These are phyloP conservation scores for Rhinogobius similis DNA, from an alignment of 2,113 vertebrate species.

Conservation along the genomic window DNA sequence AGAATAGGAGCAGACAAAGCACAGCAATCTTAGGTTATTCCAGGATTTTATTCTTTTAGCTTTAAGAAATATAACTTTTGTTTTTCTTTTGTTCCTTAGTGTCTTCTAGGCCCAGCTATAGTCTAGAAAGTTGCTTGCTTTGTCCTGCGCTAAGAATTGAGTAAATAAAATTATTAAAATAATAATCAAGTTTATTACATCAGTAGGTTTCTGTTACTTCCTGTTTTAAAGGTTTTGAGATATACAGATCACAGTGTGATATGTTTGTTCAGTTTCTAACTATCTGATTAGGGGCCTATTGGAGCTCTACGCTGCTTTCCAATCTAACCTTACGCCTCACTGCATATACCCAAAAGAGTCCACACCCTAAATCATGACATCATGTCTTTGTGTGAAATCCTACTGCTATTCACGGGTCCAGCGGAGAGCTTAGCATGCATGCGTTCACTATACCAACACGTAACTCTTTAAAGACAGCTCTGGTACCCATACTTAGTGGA, in stretches of 20 bases:
- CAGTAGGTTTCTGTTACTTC: slow-evolving; percentile 17
- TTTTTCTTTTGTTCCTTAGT: not conserved
- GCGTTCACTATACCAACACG: slow-evolving; percentile 73
- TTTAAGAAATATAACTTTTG: not conserved
- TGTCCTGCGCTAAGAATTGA: not conserved
- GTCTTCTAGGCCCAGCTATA: too few species aligned
- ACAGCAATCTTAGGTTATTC: slow-evolving; percentile 1
- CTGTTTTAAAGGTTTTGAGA: too few species aligned
- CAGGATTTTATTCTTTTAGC: not conserved
- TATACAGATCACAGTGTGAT: slow-evolving; percentile 87
- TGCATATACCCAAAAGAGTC: slow-evolving; percentile 84
- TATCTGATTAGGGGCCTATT: slow-evolving; percentile 80
- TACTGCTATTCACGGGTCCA: slow-evolving; percentile 77
- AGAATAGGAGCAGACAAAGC: slow-evolving; percentile 3
- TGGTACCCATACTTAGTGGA: slow-evolving; percentile 56
- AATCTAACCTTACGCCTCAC: slow-evolving; percentile 87
- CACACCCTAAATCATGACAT: slow-evolving; percentile 87
- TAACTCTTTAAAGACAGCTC: slow-evolving; percentile 70
- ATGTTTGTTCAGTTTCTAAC: slow-evolving; percentile 86
- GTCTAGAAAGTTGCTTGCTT: not conserved
- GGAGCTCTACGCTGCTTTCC: slow-evolving; percentile 80
- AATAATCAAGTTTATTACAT: not conserved
- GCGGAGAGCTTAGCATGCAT: slow-evolving; percentile 73
- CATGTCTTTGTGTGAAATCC: slow-evolving; percentile 92
- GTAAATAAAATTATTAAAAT: not conserved